Evolutionary conservation across 2,888 invertebrate species (phyloP), one percentile per base, ranked within the genome.

Genomic region (Perdita meconis): DNA sequence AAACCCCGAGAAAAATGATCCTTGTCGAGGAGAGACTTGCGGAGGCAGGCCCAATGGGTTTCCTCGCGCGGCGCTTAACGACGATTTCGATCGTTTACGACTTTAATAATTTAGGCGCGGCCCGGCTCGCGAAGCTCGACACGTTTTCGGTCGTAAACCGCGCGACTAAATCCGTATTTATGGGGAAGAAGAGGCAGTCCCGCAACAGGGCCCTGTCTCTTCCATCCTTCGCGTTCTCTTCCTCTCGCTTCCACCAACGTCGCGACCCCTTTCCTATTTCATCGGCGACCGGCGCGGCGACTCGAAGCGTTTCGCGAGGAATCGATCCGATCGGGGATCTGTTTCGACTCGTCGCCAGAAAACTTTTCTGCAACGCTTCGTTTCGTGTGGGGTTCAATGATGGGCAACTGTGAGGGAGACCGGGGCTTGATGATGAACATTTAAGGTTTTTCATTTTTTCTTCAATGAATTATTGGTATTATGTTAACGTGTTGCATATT

Each of bases 21-120:
- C 68, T 73, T 8, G 84, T 79, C 75, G 80, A 57, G 70, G 70
- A 77, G 81, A 63, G 81, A 65, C 83, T 30, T 30, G 86, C 75
- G 80, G 81, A 74, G 83, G 78, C 78, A 74, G 83, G 81, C 66
- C 69, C 82, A 78, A 84, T 84, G 87, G 83, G 88, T 88, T 86
- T 87, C 88, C 87, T 89, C 89, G 87, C 89, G 89, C 87, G 90
- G 86, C 89, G 89, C 90, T 91, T 91, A 91, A 91, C 90, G 91
- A 89, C 91, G 89, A 91, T 91, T 90, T 90, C 91, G 89, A 91
- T 91, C 91, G 91, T 91, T 91, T 91, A 91, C 91, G 91, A 91
- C 91, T 91, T 91, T 91, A 91, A 91, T 91, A 91, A 91, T 91
- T 91, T 91, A 91, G 91, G 91, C 91, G 88, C 90, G 89, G 88